A percentile compares a stretch with the other conserved stretches of the same genome.
Conservation (phyloP, 2,797 vertebrate species). For the Spinus olivaceus region DNA sequence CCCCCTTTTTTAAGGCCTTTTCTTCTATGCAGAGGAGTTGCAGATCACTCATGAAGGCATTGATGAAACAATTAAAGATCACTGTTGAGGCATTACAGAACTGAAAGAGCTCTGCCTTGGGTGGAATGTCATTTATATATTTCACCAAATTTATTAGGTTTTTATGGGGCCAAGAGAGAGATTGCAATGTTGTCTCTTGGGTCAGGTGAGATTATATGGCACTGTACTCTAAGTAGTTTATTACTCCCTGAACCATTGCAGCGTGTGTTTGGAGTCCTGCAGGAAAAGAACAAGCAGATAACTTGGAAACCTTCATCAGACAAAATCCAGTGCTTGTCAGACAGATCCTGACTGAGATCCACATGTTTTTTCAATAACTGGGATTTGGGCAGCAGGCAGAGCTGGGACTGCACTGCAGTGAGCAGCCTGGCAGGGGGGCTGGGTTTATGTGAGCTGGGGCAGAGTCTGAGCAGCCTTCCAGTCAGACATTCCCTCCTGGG, state of each 20-base stretch:
- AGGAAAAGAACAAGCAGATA: neutral
- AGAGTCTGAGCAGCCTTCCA: neutral
- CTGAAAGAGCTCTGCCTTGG: neutral
- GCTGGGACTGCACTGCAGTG: neutral
- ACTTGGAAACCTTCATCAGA: neutral
- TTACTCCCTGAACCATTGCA: neutral
- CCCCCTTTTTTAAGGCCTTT: neutral
- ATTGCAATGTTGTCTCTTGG: neutral
- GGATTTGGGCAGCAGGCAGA: neutral
- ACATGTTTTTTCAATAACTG: neutral
- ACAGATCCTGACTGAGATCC: neutral
- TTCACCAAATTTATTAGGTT: conserved; percentile 23
- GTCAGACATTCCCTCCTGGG: neutral
- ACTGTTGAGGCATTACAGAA: neutral
- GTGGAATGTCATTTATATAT: neutral
- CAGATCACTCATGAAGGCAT: neutral
- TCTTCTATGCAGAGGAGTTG: neutral
- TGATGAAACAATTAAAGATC: neutral
- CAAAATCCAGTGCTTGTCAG: neutral
- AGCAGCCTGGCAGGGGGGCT: neutral
- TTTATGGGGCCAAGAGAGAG: neutral
- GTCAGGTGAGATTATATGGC: conserved; percentile 23
- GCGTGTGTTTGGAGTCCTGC: neutral
- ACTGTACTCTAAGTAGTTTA: conserved; percentile 9
- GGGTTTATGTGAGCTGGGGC: neutral